Evolutionary conservation across 2,888 invertebrate genomes (phyloP).

Genomic region (Patella pellucida): DNA sequence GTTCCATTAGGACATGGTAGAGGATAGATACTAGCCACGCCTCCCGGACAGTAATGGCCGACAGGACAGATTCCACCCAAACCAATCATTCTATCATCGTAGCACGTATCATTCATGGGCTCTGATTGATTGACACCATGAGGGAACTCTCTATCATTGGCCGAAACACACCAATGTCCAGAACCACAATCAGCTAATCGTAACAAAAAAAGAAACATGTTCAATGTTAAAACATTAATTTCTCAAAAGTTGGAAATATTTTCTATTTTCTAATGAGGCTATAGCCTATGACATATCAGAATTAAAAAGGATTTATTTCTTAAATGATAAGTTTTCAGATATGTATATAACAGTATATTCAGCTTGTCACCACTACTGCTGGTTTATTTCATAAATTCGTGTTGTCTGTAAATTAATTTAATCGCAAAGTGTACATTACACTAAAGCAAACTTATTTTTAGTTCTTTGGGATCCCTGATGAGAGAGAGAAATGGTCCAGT

Average conservation of each 20-base stretch:
- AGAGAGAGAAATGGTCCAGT: no score
- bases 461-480: no score
- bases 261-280: neutral
- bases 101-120: slow-evolving; percentile 54
- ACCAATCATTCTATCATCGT: slow-evolving; percentile 57
- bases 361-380: no score
- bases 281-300: neutral
- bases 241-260: neutral
- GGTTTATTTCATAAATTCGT: no score
- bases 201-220: neutral
- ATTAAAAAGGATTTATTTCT: no score
- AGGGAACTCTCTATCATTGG: slow-evolving; percentile 61
- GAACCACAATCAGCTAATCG: slow-evolving; percentile 60
- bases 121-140: slow-evolving; percentile 53
- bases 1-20: slow-evolving; percentile 64
- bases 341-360: no score
- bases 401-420: no score
- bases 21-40: slow-evolving; percentile 50
- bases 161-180: slow-evolving; percentile 65
- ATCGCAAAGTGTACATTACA: no score
- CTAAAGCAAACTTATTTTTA: no score
- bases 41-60: slow-evolving; percentile 64
- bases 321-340: no score
- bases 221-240: neutral
- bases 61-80: slow-evolving; percentile 62